Evolutionary conservation across 2,888 invertebrate genomes (phyloP), one percentile per base, ranked within the genome.

Genomic region (Dorcus hopei): DNA sequence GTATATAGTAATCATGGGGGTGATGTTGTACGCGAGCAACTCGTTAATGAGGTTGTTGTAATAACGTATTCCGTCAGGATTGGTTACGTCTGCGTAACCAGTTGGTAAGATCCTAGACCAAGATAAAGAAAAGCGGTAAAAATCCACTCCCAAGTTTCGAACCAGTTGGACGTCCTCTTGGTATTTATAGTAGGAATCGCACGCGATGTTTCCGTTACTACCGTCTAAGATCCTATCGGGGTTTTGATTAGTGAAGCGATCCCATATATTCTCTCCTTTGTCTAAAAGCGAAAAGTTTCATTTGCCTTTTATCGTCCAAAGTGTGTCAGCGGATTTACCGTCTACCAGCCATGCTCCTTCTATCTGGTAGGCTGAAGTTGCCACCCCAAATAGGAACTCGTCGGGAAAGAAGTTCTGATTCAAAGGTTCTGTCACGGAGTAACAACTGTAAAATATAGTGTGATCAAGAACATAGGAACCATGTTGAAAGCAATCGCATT

Each of bases 241-340:
- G 45, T 80, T 68, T 2, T 48, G 51, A 64, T 86, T 86, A 0
- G 84, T 82, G 67, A 85, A 84, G 5, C 79, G 80, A 73, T 90
- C 89, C 89, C 88, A 89, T n/a, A 87, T 84, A 66, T 81, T 85
- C 65, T 82, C 82, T 3, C 84, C 82, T 8, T 83, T 86, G 84
- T 64, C 41, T 60, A 26, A 45, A 39, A 45, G n/a, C 23, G 38
- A 40, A 50, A 9, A 55, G 26, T 33, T 4, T 33, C 26, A 7
- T 6, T 6, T 33, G 26, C 6, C 26, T 33, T 33, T 33, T 33
- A 33, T 33, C 1, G 26, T 33, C 6, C 39, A 16, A 42, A 50
- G 33, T 23, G 6, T 19, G 26, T 6, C 26, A 33, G 1, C 1
- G 3, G 26, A 19, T 9, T 9, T 19, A 45, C 45, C 45, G 19